Percentiles rank a stretch among this genome's conserved stretches.
Evolutionary conservation across 2,113 vertebrate species (phyloP).

Genomic region (Gracilinanus agilis): DNA sequence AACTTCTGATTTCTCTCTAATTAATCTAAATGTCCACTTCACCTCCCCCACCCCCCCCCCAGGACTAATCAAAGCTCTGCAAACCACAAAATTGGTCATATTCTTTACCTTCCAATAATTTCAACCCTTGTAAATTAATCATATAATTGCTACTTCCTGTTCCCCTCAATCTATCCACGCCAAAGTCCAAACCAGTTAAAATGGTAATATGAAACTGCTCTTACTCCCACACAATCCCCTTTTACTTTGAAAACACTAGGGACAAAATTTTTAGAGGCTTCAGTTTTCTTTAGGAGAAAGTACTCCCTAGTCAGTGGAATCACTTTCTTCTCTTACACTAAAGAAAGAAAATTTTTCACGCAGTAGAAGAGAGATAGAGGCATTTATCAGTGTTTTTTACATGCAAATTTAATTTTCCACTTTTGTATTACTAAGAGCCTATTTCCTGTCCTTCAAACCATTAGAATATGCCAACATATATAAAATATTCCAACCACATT

Average conservation of each 20-base stretch:
- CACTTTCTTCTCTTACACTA: background rate
- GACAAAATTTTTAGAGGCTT: background rate
- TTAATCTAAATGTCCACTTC: background rate
- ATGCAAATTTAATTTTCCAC: no score
- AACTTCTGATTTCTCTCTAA: background rate
- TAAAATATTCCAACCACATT: background rate
- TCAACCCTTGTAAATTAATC: background rate
- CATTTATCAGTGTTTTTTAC: no score
- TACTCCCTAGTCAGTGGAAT: background rate
- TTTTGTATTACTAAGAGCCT: no score
- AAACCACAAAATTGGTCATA: background rate
- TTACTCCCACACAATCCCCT: background rate
- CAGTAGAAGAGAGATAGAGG: no score
- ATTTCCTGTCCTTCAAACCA: background rate
- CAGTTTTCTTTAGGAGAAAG: background rate
- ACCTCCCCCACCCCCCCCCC: rapidly evolving
- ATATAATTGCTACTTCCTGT: background rate
- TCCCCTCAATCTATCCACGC: background rate
- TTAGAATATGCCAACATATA: background rate
- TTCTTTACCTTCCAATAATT: background rate
- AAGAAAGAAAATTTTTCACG: background rate
- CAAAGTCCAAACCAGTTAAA: background rate
- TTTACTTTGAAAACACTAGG: background rate
- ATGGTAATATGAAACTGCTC: background rate
- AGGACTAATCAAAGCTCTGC: background rate